Base-by-base conservation (phyloP, 2,888 invertebrate species). In the Habrosyne pyritoides region DNA sequence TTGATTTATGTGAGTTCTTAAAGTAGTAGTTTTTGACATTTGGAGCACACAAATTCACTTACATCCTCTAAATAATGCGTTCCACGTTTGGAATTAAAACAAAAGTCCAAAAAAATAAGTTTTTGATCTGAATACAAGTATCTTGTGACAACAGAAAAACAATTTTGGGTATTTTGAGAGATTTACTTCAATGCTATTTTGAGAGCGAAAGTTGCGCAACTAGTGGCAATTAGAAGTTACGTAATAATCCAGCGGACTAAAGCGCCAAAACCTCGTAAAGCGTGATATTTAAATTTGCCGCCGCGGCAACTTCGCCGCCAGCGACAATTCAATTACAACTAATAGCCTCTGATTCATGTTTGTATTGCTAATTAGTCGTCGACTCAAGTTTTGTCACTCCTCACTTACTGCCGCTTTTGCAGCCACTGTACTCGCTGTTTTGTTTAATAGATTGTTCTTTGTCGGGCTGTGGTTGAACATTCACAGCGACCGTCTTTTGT, bases 321-420 rank as follows among this genome's bases (percentile, higher is more conserved):
- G 84, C 86, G 89, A 84, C 87, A 86, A 91, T 92, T 91, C 90
- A 91, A 92, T 91, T 92, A 92, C 88, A 89, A 89, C 87, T 91
- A 91, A 92, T 92, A 91, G 91, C 90, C 89, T 79, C 89, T 91
- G 91, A 92, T 92, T 92, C 91, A 91, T 91, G 91, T 91, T 92
- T 92, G 91, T 91, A 91, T 90, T 89, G 87, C 87, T 91, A 92
- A 92, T 92, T 91, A 91, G 90, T 91, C 83, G 84, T 79, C 81
- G 83, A 83, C 90, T 90, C 87, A 89, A 92, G 91, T 92, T 91
- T 90, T 91, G 91, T 89, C 91, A 89, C 87, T 90, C 86, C 81
- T 85, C 86, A 85, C 85, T 88, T 87, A 84, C 81, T 78, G 82
- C 79, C 82, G 79, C 76, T 74, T 74, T 77, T 69, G 71, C 78